Evolutionary conservation across 1,140 invertebrate genomes (phyloP), one percentile per base, ranked within the genome.

Genomic region (Danaus melanippus): DNA sequence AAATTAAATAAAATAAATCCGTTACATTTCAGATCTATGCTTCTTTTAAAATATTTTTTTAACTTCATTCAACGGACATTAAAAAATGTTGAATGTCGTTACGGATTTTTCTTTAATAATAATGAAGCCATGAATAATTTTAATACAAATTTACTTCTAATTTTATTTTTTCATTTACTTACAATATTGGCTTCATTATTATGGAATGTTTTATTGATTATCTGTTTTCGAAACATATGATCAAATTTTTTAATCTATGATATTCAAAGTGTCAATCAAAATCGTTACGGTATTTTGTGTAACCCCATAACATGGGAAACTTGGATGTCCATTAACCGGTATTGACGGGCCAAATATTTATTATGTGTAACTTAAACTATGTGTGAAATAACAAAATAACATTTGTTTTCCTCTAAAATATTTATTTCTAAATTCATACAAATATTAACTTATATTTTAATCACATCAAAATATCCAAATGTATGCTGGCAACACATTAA

Each of bases 211-310:
- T 46, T 46, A 21, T 47, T 6, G 15, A 17, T 10, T 47, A 47
- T 10, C 46, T 47, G 12, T n/a, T 17, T 50, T 7, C n/a, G 0
- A 50, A 9, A 48, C 46, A 53, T 46, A 46, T 54, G 32, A 32
- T 46, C 17, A 15, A 46, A 46, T 32, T 45, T 54, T 54, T 12
- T 32, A 32, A 32, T 32, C 21, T 32, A 32, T 56, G 10, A 57
- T 71, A 68, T 84, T 84, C 80, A 86, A 84, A 86, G 83, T 86
- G 83, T 84, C 83, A 86, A 85, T 85, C 82, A 67, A 71, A 74
- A 67, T 64, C 66, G 66, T 67, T 64, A 64, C 68, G 64, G 71
- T 71, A 67, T 62, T 58, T 48, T 79, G 62, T 78, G 66, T 83
- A 82, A 82, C 79, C 66, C 69, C 54, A 60, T 76, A 82, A 76